Base-by-base conservation (phyloP, 1,140 invertebrate genomes). In the Lordiphosa collinella region DNA sequence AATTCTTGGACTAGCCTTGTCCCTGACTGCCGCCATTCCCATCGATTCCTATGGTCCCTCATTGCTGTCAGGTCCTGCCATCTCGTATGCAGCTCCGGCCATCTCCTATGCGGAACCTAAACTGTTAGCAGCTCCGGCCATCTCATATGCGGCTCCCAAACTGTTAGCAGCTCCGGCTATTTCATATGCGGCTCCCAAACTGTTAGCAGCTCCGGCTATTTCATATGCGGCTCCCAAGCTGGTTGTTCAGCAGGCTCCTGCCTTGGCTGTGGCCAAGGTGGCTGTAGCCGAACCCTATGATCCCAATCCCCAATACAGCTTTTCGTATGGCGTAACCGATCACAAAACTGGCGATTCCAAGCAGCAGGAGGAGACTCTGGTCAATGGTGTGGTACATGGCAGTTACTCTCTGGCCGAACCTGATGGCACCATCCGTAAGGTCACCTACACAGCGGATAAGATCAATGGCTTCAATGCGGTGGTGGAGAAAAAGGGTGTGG, bases 311-410 rank as follows among this genome's bases (percentile, higher is more conserved):
- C 91, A 92, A 36, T 95, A 95, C 87, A 92, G 91, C 79, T 94
- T 92, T 89, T 91, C 92, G 13, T 95, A 94, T 88, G 92, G 92
- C 32, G 93, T 95, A 1, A 91, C 92, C 8, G 94, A 95, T 80
- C 92, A 92, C 0, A 89, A 91, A 60, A 95, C 92, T 16, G 93
- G 94, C 38, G 93, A 94, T 87, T 92, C 92, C 61, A 93, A 94
- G 84, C 91, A 91, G 78, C 91, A 92, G 10, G 76, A 91, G 58
- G 92, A 93, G 75, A 90, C 91, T 11, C 88, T 92, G 3, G 90
- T 91, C 65, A 91, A 92, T 57, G 92, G 92, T 22, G 91, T 93
- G 2, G 92, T 93, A 13, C 91, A 92, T 59, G 92, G 92, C 53
- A 91, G 91, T 40, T 93, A 93, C 88, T 92, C 91, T 41, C 78